phyloP scores from a whole-genome alignment of 2,797 vertebrate species.

The Smutsia gigantea region DNA sequence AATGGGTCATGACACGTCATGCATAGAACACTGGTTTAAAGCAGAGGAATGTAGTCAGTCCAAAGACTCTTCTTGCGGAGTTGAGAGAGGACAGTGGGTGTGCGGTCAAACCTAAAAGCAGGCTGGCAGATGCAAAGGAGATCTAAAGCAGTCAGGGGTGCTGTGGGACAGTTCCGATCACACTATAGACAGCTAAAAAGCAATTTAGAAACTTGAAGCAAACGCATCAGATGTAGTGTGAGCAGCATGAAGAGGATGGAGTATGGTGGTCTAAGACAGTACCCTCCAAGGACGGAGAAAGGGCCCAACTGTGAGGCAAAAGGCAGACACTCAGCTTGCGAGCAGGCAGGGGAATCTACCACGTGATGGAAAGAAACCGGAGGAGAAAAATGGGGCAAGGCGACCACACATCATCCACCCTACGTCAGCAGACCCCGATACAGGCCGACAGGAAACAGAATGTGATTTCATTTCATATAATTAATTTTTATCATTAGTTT shows the following conservation, averaged over 20 bases:
- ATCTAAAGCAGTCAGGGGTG: neutral
- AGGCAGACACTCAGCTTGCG: neutral
- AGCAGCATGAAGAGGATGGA: neutral
- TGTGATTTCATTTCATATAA: neutral
- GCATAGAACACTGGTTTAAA: neutral
- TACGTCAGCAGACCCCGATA: neutral
- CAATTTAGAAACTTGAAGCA: slow-evolving; percentile 3
- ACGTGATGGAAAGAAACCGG: neutral
- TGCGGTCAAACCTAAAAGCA: slow-evolving; percentile 38
- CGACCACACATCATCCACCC: no score
- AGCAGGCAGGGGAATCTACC: neutral
- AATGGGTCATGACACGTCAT: neutral
- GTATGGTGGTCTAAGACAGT: neutral
- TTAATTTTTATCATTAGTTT: neutral
- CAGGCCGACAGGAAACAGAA: neutral
- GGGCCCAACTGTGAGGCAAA: neutral
- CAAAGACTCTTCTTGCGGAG: neutral
- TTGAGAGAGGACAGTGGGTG: neutral
- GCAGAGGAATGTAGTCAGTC: neutral
- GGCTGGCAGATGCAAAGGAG: neutral
- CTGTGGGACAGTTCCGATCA: slow-evolving; percentile 27
- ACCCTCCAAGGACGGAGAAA: neutral
- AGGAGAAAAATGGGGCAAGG: neutral
- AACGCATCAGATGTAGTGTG: neutral
- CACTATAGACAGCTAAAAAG: slow-evolving; percentile 2